Base-by-base conservation (phyloP, 2,888 invertebrate species). In the Brachyptera putata region DNA sequence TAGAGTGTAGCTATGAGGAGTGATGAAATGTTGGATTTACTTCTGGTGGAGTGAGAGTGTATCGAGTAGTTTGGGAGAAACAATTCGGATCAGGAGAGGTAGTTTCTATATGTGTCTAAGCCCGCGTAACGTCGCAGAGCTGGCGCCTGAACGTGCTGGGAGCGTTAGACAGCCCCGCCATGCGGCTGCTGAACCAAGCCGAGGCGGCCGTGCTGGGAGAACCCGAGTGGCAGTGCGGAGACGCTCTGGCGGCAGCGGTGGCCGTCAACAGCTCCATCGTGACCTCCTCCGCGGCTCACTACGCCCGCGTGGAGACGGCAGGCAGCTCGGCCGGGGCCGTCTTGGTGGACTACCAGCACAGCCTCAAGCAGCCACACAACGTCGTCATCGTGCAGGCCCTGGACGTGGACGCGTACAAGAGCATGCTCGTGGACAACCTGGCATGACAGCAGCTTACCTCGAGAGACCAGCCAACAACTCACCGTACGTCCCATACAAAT, bases 141-240 rank as follows among this genome's bases (percentile, higher is more conserved):
- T 84, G 83, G 81, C 75, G 83, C 2, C 67, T 71, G 1, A 68
- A 78, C 13, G 71, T 72, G 0, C 71, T 83, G 5, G 82, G 79
- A 0, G 67, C 66, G 0, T 65, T 74, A 9, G 64, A 72, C 3
- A 75, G 74, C 2, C 70, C 74, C 22, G 70, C 71, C 5, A 72
- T 81, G 1, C 67, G 75, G 11, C 73, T 84, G 39, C 66, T 84
- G 39, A 81, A 81, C 65, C 69, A 73, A 62, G 78, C 77, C 1
- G 84, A 84, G 63, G 13, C 18, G 4, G 3, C 26, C 0, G 18
- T 56, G 7, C 43, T 39, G 1, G 16, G 26, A 1, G 22, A 18
- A 1, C 16, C 30, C 3, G 13, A 18, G 3, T 62, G 59, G 59
- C 21, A 16, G 13, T 37, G 37, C 7, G 49, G 50, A 1, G 62